These are phyloP conservation scores for Himalopsyche anomala DNA, from an alignment of 2,888 invertebrate genomes.

Conservation along the genomic window DNA sequence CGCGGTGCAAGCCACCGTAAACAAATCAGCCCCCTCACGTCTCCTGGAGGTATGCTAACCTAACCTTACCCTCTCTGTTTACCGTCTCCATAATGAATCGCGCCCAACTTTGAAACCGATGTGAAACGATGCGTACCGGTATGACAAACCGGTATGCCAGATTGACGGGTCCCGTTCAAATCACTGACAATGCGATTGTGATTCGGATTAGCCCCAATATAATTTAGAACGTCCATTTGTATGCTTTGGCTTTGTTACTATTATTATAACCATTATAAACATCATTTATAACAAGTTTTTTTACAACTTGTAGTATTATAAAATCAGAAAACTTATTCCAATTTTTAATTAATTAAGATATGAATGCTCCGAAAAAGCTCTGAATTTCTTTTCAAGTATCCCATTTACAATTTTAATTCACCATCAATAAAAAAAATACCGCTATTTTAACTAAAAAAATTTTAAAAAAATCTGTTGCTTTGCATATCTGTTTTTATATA, in stretches of 20 bases:
- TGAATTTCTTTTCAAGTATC: too few species aligned
- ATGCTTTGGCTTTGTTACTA: not conserved
- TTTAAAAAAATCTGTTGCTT: too few species aligned
- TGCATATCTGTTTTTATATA: too few species aligned
- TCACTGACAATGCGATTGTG: conserved; percentile 20
- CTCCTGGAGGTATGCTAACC: conserved; percentile 44
- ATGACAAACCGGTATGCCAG: conserved; percentile 25
- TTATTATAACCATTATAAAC: not conserved
- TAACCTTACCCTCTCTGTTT: conserved; percentile 48
- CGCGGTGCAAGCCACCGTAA: conserved; percentile 50
- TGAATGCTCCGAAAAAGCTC: too few species aligned
- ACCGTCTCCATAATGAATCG: conserved; percentile 51
- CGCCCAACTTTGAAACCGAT: conserved; percentile 17
- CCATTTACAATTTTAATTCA: too few species aligned
- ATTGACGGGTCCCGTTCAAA: conserved; percentile 33
- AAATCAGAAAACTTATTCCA: too few species aligned
- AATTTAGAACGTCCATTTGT: conserved; percentile 7
- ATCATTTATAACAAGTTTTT: not conserved
- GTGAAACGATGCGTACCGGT: conserved; percentile 39
- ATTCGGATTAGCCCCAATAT: conserved; percentile 10
- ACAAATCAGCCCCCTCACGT: conserved; percentile 46
- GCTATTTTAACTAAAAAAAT: too few species aligned
- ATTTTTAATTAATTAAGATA: too few species aligned
- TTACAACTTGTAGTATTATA: too few species aligned
- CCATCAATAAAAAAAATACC: too few species aligned